phyloP scores from a whole-genome alignment of 2,113 vertebrate species.

The Sorex fumeus region DNA sequence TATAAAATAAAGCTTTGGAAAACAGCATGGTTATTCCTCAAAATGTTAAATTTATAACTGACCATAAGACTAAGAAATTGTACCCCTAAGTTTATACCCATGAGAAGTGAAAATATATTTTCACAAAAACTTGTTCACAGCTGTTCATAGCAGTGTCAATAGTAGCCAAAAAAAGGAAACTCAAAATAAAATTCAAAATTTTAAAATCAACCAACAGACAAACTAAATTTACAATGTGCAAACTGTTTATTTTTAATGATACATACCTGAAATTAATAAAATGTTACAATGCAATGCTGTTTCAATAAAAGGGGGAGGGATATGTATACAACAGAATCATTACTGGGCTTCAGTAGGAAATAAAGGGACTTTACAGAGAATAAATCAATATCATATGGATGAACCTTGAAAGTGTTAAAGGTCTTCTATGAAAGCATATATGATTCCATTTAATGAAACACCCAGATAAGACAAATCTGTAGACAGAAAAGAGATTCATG shows the following conservation, averaged over 20 bases:
- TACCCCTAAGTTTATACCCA: neutral
- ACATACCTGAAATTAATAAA: too few relatives aligned
- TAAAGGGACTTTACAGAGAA: neutral
- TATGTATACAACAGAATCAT: neutral
- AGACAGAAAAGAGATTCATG: neutral
- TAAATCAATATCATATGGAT: neutral
- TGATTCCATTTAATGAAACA: neutral
- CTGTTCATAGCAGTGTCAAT: neutral
- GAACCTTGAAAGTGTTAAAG: constrained; percentile 6
- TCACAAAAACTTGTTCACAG: neutral
- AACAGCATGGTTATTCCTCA: neutral
- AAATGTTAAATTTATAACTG: neutral
- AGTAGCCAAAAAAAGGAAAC: neutral
- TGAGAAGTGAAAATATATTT: constrained; percentile 15
- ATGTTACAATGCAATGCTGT: too few relatives aligned
- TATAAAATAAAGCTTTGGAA: neutral
- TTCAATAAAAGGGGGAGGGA: too few relatives aligned
- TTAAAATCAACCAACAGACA: neutral
- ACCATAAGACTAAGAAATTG: neutral
- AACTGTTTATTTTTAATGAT: too few relatives aligned
- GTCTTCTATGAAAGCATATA: constrained; percentile 20
- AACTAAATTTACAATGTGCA: neutral
- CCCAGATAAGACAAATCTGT: too few relatives aligned
- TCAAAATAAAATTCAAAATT: neutral
- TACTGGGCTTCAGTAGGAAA: neutral